Conservation (phyloP, 2,113 vertebrate species). For the Dissostichus mawsoni region DNA sequence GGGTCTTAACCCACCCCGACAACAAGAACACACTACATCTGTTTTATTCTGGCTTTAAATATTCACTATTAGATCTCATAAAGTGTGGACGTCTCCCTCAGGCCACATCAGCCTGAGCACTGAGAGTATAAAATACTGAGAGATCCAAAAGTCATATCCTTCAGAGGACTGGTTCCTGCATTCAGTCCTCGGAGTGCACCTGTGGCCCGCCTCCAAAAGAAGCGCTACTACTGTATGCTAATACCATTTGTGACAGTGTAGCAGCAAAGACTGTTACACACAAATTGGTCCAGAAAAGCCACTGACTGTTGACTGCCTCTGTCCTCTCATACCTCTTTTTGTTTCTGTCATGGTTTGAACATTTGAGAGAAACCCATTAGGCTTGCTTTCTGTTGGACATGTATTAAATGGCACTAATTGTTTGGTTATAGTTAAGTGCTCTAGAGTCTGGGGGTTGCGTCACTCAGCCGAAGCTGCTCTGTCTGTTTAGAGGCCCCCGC, state of each 20-base stretch:
- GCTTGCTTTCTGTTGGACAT: not conserved
- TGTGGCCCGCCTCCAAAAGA: too few species aligned
- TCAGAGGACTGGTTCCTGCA: not conserved
- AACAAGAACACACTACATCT: too few species aligned
- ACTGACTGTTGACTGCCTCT: too few species aligned
- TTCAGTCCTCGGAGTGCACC: not conserved
- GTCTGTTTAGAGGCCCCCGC: conserved; percentile 30
- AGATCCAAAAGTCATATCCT: not conserved
- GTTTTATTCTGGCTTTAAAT: too few species aligned
- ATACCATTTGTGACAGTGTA: not conserved
- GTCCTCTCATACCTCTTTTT: too few species aligned
- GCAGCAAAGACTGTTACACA: not conserved
- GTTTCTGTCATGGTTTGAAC: too few species aligned
- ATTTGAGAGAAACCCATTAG: not conserved
- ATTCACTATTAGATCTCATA: not conserved
- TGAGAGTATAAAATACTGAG: not conserved
- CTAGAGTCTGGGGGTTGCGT: not conserved
- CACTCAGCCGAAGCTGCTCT: conserved; percentile 19
- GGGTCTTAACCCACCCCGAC: too few species aligned
- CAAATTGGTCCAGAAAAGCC: too few species aligned
- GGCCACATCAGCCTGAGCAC: too few species aligned
- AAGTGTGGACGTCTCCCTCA: too few species aligned
- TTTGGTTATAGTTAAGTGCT: conserved; percentile 23
- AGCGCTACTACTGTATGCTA: too few species aligned
- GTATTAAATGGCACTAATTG: not conserved